Evolutionary conservation across 2,113 vertebrate genomes (phyloP).

Genomic region (Nipponia nippon): DNA sequence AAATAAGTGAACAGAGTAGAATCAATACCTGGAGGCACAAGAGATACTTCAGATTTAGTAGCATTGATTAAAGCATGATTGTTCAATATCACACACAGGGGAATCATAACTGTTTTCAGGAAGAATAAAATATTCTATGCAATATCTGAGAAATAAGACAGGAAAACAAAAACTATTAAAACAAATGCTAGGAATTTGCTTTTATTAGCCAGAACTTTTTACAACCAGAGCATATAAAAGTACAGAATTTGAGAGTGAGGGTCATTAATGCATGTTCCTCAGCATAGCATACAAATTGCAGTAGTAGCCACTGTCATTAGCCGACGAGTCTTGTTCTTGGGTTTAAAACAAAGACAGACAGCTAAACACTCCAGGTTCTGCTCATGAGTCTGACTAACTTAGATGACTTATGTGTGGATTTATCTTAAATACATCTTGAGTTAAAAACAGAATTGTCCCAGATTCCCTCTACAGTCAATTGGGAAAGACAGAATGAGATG

Average conservation of each 20-base stretch:
- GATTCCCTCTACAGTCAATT: neutral
- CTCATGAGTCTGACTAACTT: neutral
- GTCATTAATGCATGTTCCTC: neutral
- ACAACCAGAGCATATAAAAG: neutral
- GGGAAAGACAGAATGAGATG: neutral
- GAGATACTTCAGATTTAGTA: slow-evolving; percentile 27
- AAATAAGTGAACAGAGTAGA: neutral
- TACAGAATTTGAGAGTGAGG: neutral
- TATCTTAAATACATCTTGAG: neutral
- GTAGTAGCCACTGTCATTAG: neutral
- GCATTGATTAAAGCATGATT: slow-evolving; percentile 52
- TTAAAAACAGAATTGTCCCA: neutral
- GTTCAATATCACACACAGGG: neutral
- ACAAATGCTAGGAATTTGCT: neutral
- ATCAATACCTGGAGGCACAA: slow-evolving; percentile 21
- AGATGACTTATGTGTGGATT: neutral
- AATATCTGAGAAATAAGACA: neutral
- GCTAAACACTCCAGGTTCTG: neutral
- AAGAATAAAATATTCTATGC: slow-evolving; percentile 14
- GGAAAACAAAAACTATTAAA: neutral
- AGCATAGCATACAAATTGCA: neutral
- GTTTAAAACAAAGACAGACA: neutral
- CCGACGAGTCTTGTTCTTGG: neutral
- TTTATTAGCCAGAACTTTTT: neutral
- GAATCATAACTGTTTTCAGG: slow-evolving; percentile 29